Evolutionary conservation across 2,888 invertebrate species (phyloP).

Genomic region (Apoda limacodes): DNA sequence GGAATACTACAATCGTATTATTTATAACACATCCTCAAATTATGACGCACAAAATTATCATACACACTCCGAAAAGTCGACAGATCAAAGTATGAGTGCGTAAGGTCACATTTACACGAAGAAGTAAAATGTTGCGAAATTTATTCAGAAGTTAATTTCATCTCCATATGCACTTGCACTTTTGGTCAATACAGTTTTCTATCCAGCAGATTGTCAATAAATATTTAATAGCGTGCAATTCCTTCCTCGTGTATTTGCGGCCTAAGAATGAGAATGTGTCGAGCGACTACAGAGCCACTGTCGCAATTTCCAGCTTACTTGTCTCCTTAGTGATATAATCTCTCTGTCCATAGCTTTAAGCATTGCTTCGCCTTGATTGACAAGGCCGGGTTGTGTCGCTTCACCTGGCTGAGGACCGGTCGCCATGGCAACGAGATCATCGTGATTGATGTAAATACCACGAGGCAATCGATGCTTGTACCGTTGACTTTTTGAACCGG

Average conservation of each 20-base stretch:
- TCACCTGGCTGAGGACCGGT: conserved; percentile 76
- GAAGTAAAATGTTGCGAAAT: too few species aligned
- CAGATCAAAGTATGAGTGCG: too few species aligned
- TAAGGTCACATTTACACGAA: too few species aligned
- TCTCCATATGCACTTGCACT: too few species aligned
- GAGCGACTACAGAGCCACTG: conserved; percentile 39
- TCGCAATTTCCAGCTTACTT: conserved; percentile 79
- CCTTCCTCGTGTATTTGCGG: too few species aligned
- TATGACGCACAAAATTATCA: conserved; percentile 36
- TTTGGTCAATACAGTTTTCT: too few species aligned
- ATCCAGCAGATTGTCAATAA: too few species aligned
- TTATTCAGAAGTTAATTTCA: too few species aligned
- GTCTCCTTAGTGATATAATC: conserved; percentile 93
- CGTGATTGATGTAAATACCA: conserved; percentile 98
- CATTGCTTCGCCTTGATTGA: conserved; percentile 83
- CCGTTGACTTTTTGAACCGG: conserved; percentile 60
- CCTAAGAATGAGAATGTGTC: conserved; percentile 53
- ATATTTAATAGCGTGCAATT: conserved; percentile 5
- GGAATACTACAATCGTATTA: background rate
- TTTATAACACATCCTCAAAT: conserved; percentile 43
- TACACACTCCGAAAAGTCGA: conserved; percentile 22
- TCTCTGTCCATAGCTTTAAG: conserved; percentile 94
- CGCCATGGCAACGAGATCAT: conserved; percentile 94
- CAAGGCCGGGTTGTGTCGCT: conserved; percentile 54
- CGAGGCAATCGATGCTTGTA: conserved; percentile 91